These are phyloP conservation scores for Brachylomia viminalis DNA, from an alignment of 2,888 invertebrate genomes.

Conservation along the genomic window DNA sequence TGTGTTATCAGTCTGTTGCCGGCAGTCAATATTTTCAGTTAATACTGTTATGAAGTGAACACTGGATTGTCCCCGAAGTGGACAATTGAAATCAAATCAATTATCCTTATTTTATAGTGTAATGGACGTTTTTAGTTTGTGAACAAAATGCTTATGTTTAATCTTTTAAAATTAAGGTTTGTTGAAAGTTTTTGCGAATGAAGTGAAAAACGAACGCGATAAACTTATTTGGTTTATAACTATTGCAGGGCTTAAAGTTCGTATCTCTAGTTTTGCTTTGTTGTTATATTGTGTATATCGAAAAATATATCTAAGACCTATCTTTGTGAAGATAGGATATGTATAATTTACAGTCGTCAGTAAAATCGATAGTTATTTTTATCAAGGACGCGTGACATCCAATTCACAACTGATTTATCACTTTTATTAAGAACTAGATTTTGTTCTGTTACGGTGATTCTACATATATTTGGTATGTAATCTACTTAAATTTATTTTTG, in stretches of 20 bases:
- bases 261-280: slow-evolving; percentile 15
- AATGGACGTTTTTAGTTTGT: slow-evolving; percentile 39
- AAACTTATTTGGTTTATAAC: neutral
- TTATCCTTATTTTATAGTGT: slow-evolving; percentile 30
- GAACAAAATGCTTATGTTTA: slow-evolving; percentile 5
- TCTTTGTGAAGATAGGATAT: neutral
- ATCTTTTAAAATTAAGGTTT: neutral
- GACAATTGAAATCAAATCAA: too few species aligned
- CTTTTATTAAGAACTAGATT: neutral
- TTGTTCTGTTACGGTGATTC: neutral
- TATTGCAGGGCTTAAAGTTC: neutral
- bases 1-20: slow-evolving; percentile 79
- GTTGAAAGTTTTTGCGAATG: neutral
- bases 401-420: slow-evolving; percentile 24
- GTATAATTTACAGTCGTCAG: slow-evolving; percentile 27
- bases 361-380: slow-evolving; percentile 64
- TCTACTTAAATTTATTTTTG: too few species aligned
- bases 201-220: neutral
- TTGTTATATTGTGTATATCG: slow-evolving; percentile 6
- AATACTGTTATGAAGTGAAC: slow-evolving; percentile 62
- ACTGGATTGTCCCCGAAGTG: too few species aligned
- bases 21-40: slow-evolving; percentile 81
- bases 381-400: slow-evolving; percentile 53
- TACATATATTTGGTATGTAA: neutral
- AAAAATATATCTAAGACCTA: neutral